Evolutionary conservation across 30 jellyfish, hydroid and myxozoan species (phyloP).

Genomic region (Pelagia noctiluca): DNA sequence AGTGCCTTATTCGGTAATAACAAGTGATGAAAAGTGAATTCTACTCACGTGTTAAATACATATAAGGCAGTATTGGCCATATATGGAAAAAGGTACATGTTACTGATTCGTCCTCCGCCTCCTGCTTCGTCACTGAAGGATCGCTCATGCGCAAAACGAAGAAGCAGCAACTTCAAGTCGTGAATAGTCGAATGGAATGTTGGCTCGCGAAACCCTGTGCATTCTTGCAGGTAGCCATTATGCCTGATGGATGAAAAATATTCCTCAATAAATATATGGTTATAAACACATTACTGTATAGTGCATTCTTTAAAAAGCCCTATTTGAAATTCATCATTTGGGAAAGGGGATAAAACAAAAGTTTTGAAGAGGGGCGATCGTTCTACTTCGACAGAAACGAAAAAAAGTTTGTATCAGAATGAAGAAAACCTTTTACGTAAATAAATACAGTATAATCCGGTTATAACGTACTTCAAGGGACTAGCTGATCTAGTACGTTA

Average conservation of each 20-base stretch:
- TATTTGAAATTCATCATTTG: no score
- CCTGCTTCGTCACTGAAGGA: slow-evolving; percentile 94
- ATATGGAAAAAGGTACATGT: slow-evolving; percentile 89
- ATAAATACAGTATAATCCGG: no score
- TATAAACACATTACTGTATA: no score
- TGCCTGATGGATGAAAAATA: slow-evolving; percentile 70
- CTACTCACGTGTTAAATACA: slow-evolving; percentile 74
- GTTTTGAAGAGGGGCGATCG: no score
- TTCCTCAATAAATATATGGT: no score
- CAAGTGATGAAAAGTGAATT: slow-evolving; percentile 52
- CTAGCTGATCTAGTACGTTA: no score
- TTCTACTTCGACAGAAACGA: no score
- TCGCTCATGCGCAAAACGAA: slow-evolving; percentile 87
- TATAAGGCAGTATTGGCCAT: slow-evolving; percentile 87
- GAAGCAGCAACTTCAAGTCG: slow-evolving; percentile 81
- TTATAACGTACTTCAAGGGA: no score
- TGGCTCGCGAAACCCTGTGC: slow-evolving; percentile 98
- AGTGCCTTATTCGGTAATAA: not conserved
- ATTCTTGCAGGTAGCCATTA: slow-evolving; percentile 91
- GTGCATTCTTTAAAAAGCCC: no score
- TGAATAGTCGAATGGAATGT: slow-evolving; percentile 89
- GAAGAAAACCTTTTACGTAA: no score
- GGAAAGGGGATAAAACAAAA: no score
- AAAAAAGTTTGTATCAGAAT: no score
- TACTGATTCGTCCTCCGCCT: slow-evolving; percentile 97